Percentiles rank a stretch among this genome's conserved stretches.
Evolutionary conservation across 2,888 invertebrate genomes (phyloP).

Genomic region (Hirtodrosophila duncani): DNA sequence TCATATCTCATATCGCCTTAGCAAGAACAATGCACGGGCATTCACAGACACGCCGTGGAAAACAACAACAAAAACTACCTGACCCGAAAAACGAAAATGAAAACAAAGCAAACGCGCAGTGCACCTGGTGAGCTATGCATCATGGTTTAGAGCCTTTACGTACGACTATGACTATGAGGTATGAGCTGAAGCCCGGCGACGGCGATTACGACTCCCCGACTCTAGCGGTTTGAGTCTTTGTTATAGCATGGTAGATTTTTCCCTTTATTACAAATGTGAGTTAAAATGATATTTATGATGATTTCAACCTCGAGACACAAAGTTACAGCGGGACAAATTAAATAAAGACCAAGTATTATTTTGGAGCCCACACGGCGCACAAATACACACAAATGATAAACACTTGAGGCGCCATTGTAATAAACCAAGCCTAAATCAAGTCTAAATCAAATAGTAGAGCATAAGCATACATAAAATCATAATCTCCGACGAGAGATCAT

Average conservation of each 20-base stretch:
- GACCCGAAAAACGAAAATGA: slow-evolving; percentile 49
- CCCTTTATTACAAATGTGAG: too few species aligned
- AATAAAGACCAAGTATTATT: slow-evolving; percentile 50
- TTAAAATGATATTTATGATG: slow-evolving; percentile 54
- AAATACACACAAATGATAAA: slow-evolving; percentile 31
- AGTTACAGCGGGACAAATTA: slow-evolving; percentile 45
- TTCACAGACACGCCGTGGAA: slow-evolving; percentile 58
- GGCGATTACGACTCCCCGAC: neutral
- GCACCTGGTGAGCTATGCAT: slow-evolving; percentile 58
- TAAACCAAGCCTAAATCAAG: slow-evolving; percentile 69
- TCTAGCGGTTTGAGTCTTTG: slow-evolving; percentile 44
- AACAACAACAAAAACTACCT: slow-evolving; percentile 43
- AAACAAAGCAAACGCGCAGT: slow-evolving; percentile 36
- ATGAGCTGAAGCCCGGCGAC: too few species aligned
- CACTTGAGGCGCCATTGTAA: slow-evolving; percentile 73
- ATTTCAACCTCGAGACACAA: slow-evolving; percentile 50
- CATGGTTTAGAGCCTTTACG: too few species aligned
- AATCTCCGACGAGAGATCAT: slow-evolving; percentile 27
- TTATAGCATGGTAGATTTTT: too few species aligned
- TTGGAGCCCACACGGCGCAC: slow-evolving; percentile 54
- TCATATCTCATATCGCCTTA: slow-evolving; percentile 28
- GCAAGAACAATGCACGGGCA: slow-evolving; percentile 54
- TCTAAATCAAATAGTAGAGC: slow-evolving; percentile 72
- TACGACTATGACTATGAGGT: too few species aligned
- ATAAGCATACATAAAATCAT: too few species aligned